A percentile compares a stretch with the other conserved stretches of the same genome.
phyloP scores from a whole-genome alignment of 2,888 invertebrate genomes.

The Leucoma salicis region DNA sequence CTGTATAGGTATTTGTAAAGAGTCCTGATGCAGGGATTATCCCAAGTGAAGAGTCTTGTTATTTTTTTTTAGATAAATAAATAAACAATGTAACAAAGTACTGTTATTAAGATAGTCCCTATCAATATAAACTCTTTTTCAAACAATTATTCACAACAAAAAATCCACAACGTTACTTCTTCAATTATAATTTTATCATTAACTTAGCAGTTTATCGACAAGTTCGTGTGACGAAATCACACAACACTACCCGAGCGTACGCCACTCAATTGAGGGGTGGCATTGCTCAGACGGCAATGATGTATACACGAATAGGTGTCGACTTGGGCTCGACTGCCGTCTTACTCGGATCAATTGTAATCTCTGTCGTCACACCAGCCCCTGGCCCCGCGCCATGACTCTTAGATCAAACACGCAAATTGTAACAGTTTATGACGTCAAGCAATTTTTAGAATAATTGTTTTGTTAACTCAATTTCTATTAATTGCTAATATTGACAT shows the following conservation, averaged over 20 bases:
- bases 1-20: no score
- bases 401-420: slow-evolving; percentile 39
- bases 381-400: slow-evolving; percentile 38
- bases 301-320: slow-evolving; percentile 61
- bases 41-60: no score
- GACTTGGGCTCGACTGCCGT: slow-evolving; percentile 42
- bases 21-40: no score
- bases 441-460: slow-evolving; percentile 46
- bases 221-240: slow-evolving; percentile 7
- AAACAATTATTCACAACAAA: no score
- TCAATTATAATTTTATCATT: no score
- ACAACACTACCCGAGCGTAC: slow-evolving; percentile 50
- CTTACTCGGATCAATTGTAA: slow-evolving; percentile 67
- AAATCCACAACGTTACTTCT: no score
- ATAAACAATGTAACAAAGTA: no score
- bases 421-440: slow-evolving; percentile 41
- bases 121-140: no score
- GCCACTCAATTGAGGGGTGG: slow-evolving; percentile 61
- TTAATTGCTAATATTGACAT: no score
- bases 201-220: slow-evolving; percentile 39
- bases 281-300: slow-evolving; percentile 64
- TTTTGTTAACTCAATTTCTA: no score
- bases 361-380: slow-evolving; percentile 57
- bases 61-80: no score
- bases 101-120: no score